These are phyloP conservation scores for Vulpes vulpes DNA, from an alignment of 2,113 vertebrate genomes.

Conservation along the genomic window DNA sequence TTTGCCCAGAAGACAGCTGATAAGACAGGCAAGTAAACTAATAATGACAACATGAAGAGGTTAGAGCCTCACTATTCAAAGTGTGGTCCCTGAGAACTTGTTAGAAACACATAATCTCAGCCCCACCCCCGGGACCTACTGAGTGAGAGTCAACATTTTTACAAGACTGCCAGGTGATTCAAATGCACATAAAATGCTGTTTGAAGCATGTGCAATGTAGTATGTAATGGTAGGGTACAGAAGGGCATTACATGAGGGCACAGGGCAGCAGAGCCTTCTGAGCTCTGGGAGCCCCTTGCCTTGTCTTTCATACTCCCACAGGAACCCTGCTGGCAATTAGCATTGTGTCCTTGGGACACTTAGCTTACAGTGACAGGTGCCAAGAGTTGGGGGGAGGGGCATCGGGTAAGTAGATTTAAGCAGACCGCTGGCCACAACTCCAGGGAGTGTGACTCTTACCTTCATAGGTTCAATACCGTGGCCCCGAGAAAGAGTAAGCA, in stretches of 20 bases:
- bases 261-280: neutral
- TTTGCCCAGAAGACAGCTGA: neutral
- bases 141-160: neutral
- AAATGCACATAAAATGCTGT: neutral
- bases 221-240: neutral
- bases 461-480: too few relatives aligned
- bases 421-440: neutral
- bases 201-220: neutral
- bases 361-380: too few relatives aligned
- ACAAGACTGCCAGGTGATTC: neutral
- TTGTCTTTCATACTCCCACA: neutral
- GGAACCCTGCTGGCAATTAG: neutral
- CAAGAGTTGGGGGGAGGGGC: accelerated
- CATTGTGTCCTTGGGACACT: neutral
- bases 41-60: neutral
- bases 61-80: neutral
- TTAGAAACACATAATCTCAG: neutral
- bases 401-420: neutral
- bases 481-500: neutral
- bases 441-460: neutral
- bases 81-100: neutral
- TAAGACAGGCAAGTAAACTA: neutral
- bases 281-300: neutral
- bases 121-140: neutral
- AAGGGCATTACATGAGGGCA: neutral